Base-by-base conservation (phyloP, 2,888 invertebrate genomes). In the Lamproptera curius region DNA sequence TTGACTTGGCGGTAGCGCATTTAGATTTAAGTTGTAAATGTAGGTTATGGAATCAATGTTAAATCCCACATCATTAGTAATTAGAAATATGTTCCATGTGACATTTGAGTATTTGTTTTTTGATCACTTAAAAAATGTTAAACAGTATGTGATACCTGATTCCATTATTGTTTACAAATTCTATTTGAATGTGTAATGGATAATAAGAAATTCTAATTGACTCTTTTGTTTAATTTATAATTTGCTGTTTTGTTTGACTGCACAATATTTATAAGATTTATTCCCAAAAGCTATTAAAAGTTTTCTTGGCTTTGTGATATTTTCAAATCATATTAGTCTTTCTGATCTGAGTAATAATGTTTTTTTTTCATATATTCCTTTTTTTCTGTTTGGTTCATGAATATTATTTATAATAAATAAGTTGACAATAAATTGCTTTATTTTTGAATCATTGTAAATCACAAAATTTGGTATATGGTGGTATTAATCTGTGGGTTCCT, bases 1-100 rank as follows among this genome's bases (percentile, higher is more conserved):
- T 77, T 76, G 72, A 72, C n/a, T n/a, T n/a, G n/a, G n/a, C 56
- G 62, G 66, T 76, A 75, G 69, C n/a, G n/a, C 63, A 54, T 61
- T 59, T 81, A 82, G 81, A 66, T 67, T 54, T 82, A 83, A 79
- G 76, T 63, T 65, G 58, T 76, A 73, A 73, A 62, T 69, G 62
- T 82, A 82, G 71, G 67, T 65, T 67, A 68, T 63, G 57, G 54
- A 62, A 52, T 56, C 55, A 57, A 44, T 48, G 31, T 51, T 51
- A 57, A 58, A 56, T 34, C 36, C 43, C 43, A 43, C 43, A 31
- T 40, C 16, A 16, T 39, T 33, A 41, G 31, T 17, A 31, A 16
- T 2, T 44, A 33, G 31, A 23, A 20, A 9, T n/a, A 40, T 16
- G 3, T 17, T 16, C 10, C 20, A 14, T 15, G n/a, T 17, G 28